phyloP scores from a whole-genome alignment of 1,140 invertebrate species.

The Tribolium madens region DNA sequence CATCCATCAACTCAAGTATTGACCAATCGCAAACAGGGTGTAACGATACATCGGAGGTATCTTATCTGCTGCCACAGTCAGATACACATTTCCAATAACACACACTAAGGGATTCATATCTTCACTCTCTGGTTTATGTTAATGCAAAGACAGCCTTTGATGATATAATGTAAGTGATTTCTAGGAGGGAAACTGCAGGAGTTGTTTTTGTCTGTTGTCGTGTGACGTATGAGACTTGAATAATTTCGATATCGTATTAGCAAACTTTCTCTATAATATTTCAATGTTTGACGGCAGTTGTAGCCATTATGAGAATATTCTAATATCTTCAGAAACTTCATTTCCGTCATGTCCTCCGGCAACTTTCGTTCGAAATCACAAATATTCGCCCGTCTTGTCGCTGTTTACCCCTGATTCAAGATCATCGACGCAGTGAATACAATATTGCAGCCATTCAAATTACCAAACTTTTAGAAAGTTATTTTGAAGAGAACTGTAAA shows the following conservation, averaged over 20 bases:
- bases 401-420: slow-evolving; percentile 37
- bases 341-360: slow-evolving; percentile 32
- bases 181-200: not conserved
- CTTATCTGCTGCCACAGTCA: slow-evolving; percentile 45
- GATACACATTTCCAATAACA: slow-evolving; percentile 44
- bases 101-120: slow-evolving; percentile 47
- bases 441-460: slow-evolving; percentile 41
- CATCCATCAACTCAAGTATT: slow-evolving; percentile 55
- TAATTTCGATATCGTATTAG: slow-evolving; percentile 33
- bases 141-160: slow-evolving; percentile 29
- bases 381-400: slow-evolving; percentile 25
- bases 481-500: slow-evolving; percentile 38
- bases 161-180: not conserved
- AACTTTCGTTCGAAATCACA: slow-evolving; percentile 33
- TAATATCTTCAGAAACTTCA: slow-evolving; percentile 35
- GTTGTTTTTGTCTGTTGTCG: not conserved
- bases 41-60: slow-evolving; percentile 47
- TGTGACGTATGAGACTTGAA: not conserved
- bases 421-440: slow-evolving; percentile 43
- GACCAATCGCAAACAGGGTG: slow-evolving; percentile 51
- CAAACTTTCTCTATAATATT: slow-evolving; percentile 6
- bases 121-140: slow-evolving; percentile 37
- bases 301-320: slow-evolving; percentile 33
- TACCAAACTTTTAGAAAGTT: slow-evolving; percentile 32
- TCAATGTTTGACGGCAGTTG: slow-evolving; percentile 29